Evolutionary conservation across 2,113 vertebrate species (phyloP).

Genomic region (Pica pica): DNA sequence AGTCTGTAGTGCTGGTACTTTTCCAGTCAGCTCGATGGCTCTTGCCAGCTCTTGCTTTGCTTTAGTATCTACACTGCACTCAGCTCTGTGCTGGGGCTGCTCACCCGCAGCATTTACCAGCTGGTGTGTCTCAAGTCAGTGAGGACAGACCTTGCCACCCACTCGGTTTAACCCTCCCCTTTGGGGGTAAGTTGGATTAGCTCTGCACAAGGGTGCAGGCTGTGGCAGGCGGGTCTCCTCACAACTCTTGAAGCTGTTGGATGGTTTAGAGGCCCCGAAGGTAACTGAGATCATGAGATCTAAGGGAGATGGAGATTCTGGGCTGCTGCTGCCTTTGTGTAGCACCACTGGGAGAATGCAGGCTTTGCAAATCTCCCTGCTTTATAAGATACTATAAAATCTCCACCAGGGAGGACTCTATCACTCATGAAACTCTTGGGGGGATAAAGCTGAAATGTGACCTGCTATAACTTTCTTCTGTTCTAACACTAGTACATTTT

Average conservation of each 20-base stretch:
- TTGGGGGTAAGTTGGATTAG: not conserved
- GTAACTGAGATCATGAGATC: not conserved
- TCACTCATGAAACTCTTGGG: not conserved
- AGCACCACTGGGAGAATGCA: not conserved
- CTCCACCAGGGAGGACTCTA: not conserved
- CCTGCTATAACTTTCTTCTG: not conserved
- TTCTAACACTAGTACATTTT: not conserved
- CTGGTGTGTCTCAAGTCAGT: not conserved
- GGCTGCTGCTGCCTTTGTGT: not conserved
- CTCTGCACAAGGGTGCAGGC: not conserved
- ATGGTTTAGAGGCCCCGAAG: not conserved
- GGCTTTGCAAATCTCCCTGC: not conserved
- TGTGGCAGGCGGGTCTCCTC: not conserved
- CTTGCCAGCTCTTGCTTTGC: not conserved
- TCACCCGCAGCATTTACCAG: too few relatives aligned
- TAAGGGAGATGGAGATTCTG: not conserved
- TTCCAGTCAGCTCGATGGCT: fast-evolving
- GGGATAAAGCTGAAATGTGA: not conserved
- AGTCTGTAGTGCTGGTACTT: not conserved
- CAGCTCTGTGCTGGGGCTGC: not conserved
- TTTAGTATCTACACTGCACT: not conserved
- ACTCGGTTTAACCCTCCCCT: not conserved
- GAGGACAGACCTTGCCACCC: fast-evolving
- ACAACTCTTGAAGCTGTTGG: not conserved
- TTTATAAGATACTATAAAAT: not conserved